A percentile compares a stretch with the other conserved stretches of the same genome.
These are phyloP conservation scores for Epistrophe eligans DNA, from an alignment of 2,888 invertebrate genomes.

Conservation along the genomic window DNA sequence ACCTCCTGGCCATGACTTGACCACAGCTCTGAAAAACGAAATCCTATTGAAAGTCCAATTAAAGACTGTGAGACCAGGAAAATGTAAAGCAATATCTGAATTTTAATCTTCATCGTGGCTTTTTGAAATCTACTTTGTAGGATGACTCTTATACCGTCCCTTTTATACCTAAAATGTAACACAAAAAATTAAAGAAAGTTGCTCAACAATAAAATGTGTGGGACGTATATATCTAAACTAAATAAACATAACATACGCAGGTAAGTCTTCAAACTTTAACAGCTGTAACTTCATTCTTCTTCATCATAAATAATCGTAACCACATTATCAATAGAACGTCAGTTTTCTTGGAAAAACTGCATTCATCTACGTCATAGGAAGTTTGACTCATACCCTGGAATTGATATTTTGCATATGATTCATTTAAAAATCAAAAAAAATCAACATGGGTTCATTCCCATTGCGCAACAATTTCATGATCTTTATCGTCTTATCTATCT, in stretches of 20 bases:
- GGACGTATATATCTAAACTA: background rate
- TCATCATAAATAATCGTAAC: constrained; percentile 36
- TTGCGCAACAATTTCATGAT: background rate
- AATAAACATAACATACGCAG: background rate
- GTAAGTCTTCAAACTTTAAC: background rate
- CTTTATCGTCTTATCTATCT: background rate
- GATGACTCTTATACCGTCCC: background rate
- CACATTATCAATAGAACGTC: constrained; percentile 12
- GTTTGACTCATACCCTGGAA: background rate
- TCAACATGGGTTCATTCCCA: constrained; percentile 5
- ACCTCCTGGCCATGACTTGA: background rate
- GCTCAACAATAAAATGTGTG: background rate
- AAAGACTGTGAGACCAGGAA: constrained; percentile 13
- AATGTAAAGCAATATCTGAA: constrained; percentile 9
- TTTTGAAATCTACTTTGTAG: constrained; percentile 19
- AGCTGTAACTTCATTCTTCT: background rate
- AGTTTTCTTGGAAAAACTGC: constrained; percentile 27
- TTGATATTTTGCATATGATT: background rate
- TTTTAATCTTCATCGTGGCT: constrained; percentile 30
- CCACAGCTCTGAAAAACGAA: constrained; percentile 9
- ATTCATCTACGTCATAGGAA: background rate
- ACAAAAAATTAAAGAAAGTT: background rate
- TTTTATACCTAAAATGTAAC: constrained; percentile 42
- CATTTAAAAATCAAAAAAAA: background rate
- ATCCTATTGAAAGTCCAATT: constrained; percentile 23